Percentiles rank a stretch among this genome's conserved stretches.
phyloP scores from a whole-genome alignment of 2,113 vertebrate genomes.

The Ptilonorhynchus violaceus region DNA sequence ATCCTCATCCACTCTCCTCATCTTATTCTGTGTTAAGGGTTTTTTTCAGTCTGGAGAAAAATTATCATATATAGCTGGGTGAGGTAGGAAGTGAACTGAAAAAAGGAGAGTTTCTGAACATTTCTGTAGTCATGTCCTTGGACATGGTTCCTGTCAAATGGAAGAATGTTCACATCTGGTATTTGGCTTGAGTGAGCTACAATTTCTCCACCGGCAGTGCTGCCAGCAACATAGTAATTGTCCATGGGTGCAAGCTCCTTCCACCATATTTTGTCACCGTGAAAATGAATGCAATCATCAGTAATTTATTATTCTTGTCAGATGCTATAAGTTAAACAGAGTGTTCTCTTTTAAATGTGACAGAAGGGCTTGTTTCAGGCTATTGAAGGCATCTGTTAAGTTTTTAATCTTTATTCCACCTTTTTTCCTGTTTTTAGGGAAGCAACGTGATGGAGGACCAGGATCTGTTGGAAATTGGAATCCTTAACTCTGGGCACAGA shows the following conservation, averaged over 20 bases:
- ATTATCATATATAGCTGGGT: not conserved
- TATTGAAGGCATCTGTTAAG: not conserved
- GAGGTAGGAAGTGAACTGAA: not conserved
- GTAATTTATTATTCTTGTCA: not conserved
- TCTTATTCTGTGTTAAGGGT: not conserved
- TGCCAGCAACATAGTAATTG: not conserved
- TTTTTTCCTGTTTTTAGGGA: slow-evolving; percentile 77
- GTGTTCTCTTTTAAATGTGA: not conserved
- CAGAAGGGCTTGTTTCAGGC: not conserved
- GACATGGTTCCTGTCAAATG: not conserved
- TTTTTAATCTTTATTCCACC: not conserved
- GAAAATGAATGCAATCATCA: not conserved
- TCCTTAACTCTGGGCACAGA: slow-evolving; percentile 96
- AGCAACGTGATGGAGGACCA: slow-evolving; percentile 98
- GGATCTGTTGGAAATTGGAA: slow-evolving; percentile 96
- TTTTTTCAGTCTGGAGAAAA: not conserved
- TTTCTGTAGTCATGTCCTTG: not conserved
- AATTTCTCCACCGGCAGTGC: not conserved
- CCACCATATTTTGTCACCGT: not conserved
- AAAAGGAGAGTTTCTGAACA: not conserved
- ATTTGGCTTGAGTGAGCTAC: not conserved
- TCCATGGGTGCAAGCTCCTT: not conserved
- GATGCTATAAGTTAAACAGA: not conserved
- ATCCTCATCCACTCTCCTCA: not conserved
- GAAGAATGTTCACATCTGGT: not conserved